Base-by-base conservation (phyloP, 2,113 vertebrate species). In the Strix uralensis region DNA sequence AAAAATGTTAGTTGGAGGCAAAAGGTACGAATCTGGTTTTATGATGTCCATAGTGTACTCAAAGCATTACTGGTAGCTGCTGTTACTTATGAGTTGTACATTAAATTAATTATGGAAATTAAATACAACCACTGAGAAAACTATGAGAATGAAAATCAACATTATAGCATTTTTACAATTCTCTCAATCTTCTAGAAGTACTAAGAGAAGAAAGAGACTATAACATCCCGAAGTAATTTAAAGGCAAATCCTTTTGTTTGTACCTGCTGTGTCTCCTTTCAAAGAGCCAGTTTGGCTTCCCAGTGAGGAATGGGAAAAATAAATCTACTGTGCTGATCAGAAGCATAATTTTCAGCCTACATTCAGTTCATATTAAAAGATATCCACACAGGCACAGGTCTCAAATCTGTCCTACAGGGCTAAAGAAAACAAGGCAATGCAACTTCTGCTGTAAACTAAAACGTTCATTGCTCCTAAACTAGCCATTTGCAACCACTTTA, bases 301-400 rank as follows among this genome's bases (percentile, higher is more conserved):
- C 92, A 88, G 75, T 49, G 59, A 95, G 74, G 34, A 61, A 85
- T 65, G 57, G 52, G 67, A 73, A 95, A 96, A 96, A 91, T 62
- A 83, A 93, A 90, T 93, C 62, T 73, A 51, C 88, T 92, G 3
- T 86, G 79, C 88, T 96, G 78, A 90, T 82, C 77, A 46, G 18
- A 47, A 70, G 66, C 70, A 80, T 34, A 84, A 94, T 95, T 97
- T 96, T 95, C 95, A 63, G 44, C 69, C 86, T 83, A 95, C 92
- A 95, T 95, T 90, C 97, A 95, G 82, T 94, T 97, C 72, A 51
- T 87, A 96, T 51, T 78, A 55, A 88, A 90, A 96, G 86, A 93
- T 69, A 94, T 34, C 51, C 89, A 73, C 86, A 54, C 32, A 90
- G 63, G 66, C 89, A 97, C 13, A 71, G 84, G 73, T n/a, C 82